Percentiles rank a stretch among this genome's conserved stretches.
phyloP scores from a whole-genome alignment of 2,113 vertebrate genomes.

The Engystomops pustulosus region DNA sequence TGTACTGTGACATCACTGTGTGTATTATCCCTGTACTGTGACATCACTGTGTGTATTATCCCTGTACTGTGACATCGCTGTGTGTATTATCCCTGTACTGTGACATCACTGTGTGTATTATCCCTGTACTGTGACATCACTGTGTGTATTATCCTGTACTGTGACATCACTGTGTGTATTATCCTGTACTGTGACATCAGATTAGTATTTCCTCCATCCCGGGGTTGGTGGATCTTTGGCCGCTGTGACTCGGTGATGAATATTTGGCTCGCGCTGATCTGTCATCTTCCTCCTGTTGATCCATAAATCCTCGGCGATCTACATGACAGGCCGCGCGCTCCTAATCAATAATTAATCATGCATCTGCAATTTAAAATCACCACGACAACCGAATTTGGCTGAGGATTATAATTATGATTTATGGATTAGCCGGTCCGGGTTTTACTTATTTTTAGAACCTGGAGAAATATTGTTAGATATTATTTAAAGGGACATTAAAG shows the following conservation, averaged over 20 bases:
- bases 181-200: too few relatives aligned
- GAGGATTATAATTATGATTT: conserved; percentile 46
- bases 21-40: too few relatives aligned
- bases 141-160: too few relatives aligned
- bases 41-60: too few relatives aligned
- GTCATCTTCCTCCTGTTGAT: conserved; percentile 38
- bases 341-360: conserved; percentile 58
- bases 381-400: conserved; percentile 11
- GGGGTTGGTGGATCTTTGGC: background rate
- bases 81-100: too few relatives aligned
- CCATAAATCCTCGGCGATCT: conserved; percentile 43
- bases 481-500: background rate
- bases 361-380: conserved; percentile 38
- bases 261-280: background rate
- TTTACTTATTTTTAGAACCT: background rate
- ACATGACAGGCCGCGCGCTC: conserved; percentile 14
- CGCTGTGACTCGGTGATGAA: conserved; percentile 6
- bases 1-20: too few relatives aligned
- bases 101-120: too few relatives aligned
- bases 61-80: too few relatives aligned
- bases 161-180: too few relatives aligned
- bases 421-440: background rate
- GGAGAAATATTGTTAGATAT: conserved; percentile 4
- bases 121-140: too few relatives aligned
- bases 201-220: too few relatives aligned